Evolutionary conservation across 2,797 vertebrate species (phyloP), one percentile per base, ranked within the genome.

Genomic region (Halcyon leucocephala): DNA sequence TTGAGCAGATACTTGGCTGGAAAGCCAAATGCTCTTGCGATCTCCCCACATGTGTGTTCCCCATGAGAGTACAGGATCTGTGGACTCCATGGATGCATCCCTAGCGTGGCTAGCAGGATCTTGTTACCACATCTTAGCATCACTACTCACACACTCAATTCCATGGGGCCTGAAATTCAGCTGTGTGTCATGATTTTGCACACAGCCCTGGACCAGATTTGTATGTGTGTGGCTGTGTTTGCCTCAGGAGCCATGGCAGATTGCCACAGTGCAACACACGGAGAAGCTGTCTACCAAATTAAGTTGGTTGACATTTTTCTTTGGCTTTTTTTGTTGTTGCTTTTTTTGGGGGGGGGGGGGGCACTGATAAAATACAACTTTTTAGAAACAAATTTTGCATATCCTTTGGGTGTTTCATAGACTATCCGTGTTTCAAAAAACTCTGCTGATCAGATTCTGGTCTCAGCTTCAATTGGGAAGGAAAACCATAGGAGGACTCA

Each of bases 1-100:
- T 13, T 14, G 10, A 16, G 28, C 49, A 49, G 14, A 15, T 42
- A 24, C 62, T 19, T 69, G 62, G 4, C 48, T 76, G 49, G 33
- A 37, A 35, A 14, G 19, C 35, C 26, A 29, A 6, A 54, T 4
- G 11, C 28, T 52, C 31, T 26, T 14, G 62, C 62, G 77, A 24
- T 55, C 13, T 58, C 35, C 48, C 24, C 55, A 42, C 21, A 10
- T 17, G 49, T 17, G 37, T 44, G 54, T 3, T 66, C 9, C 69
- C 16, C 16, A 0, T 18, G 51, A 42, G 31, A 42, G 6, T 14
- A 15, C 4, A 1, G 19, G 49, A 21, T n/a, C 41, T 69, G 13
- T 13, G 54, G 57, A 3, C 51, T 4, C 28, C 41, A 5, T 0
- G 0, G 29, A 17, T 48, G 39, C 52, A 39, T 6, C 35, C 31